These are phyloP conservation scores for Callorhinus ursinus DNA, from an alignment of 2,113 vertebrate genomes.

Conservation along the genomic window DNA sequence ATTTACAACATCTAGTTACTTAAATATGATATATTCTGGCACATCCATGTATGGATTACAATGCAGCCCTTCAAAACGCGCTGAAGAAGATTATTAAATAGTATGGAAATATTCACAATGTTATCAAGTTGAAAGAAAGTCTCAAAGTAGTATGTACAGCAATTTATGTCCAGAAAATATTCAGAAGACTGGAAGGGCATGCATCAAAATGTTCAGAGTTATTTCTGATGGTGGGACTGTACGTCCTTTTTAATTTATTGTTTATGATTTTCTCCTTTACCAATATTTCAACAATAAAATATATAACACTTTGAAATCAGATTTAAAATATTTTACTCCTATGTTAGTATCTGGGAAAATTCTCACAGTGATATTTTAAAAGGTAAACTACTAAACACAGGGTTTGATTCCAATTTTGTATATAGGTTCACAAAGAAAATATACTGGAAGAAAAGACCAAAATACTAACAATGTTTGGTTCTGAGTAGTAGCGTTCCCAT, in stretches of 20 bases:
- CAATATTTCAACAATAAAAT: not conserved
- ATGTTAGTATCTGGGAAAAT: not conserved
- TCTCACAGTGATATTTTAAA: not conserved
- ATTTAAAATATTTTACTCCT: conserved; percentile 26
- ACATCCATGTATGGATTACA: not conserved
- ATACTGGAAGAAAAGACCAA: not conserved
- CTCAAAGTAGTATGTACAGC: not conserved
- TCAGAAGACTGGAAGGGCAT: not conserved
- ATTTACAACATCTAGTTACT: not conserved
- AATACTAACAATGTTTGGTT: not conserved
- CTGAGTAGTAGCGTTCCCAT: not conserved
- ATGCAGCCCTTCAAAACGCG: not conserved
- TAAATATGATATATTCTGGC: conserved; percentile 23
- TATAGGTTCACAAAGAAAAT: not conserved
- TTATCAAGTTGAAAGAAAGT: not conserved
- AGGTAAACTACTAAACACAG: not conserved
- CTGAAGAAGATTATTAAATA: not conserved
- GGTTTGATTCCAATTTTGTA: not conserved
- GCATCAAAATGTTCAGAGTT: not conserved
- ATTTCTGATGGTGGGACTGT: not conserved
- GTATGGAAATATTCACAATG: not conserved
- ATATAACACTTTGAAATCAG: not conserved
- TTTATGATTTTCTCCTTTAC: conserved; percentile 6
- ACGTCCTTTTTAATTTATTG: not conserved
- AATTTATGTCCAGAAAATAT: not conserved